phyloP scores from a whole-genome alignment of 2,113 vertebrate genomes.

The Barbus barbus region DNA sequence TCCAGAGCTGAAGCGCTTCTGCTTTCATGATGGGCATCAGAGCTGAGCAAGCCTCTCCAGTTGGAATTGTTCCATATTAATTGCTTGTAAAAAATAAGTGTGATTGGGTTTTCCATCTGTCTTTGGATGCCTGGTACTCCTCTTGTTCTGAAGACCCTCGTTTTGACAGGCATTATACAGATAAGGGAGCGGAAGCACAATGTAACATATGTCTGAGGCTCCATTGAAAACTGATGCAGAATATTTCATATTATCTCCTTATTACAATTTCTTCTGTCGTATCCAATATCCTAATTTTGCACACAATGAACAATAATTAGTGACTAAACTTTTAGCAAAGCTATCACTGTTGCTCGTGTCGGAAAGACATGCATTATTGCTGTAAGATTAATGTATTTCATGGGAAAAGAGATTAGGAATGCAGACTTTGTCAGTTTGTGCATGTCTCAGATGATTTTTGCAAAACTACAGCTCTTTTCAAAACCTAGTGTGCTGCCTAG shows the following conservation, averaged over 20 bases:
- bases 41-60: conserved; percentile 29
- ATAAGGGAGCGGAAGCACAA: conserved; percentile 25
- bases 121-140: conserved; percentile 1
- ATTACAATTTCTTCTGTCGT: conserved; percentile 32
- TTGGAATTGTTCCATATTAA: conserved; percentile 41
- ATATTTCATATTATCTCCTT: conserved; percentile 30
- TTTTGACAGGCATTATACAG: conserved; percentile 23
- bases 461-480: not conserved
- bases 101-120: conserved; percentile 28
- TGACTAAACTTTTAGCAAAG: conserved; percentile 23
- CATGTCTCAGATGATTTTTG: not conserved
- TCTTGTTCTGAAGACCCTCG: conserved; percentile 11
- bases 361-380: conserved; percentile 14
- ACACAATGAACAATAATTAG: conserved; percentile 44
- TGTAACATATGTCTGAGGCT: conserved; percentile 28
- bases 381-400: conserved; percentile 41
- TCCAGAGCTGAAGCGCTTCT: conserved; percentile 57
- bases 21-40: conserved; percentile 57
- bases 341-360: conserved; percentile 27
- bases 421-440: conserved; percentile 1
- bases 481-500: not conserved
- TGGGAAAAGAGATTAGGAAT: conserved; percentile 49
- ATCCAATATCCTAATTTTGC: conserved; percentile 36
- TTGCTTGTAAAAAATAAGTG: conserved; percentile 35
- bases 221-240: conserved; percentile 21